Base-by-base conservation (phyloP, 2,797 vertebrate species). In the Siniperca scherzeri region DNA sequence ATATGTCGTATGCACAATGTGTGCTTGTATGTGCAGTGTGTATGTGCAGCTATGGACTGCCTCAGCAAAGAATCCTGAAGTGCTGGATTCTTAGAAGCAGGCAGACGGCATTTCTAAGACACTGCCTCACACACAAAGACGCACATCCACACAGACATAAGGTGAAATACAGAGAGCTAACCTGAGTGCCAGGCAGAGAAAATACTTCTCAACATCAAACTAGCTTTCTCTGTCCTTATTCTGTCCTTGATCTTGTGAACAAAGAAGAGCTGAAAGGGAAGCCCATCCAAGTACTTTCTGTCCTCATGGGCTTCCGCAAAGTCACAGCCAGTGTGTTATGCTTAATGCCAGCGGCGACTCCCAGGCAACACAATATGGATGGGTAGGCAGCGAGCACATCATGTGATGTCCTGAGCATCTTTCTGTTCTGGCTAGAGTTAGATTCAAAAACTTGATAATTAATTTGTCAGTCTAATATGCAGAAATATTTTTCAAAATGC, bases 211-310 rank as follows among this genome's bases (percentile, higher is more conserved):
- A 70, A 55, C 68, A 81, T 86, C 72, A 66, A 77, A 73, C 80
- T 1, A 27, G 70, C 77, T 56, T 71, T 70, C 33, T 57, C 74
- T 57, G 76, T 64, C 78, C 55, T 70, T 66, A 21, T 78, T 69
- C 66, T 61, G 70, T 79, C 46, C 65, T 88, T 89, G 74, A 86
- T 88, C 76, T 80, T 5, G 68, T 1, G 44, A 88, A 89, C 71
- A 91, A 88, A 90, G 86, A 78, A 0, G 42, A 80, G 73, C 80
- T 61, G 79, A 83, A 91, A 85, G 84, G 82, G 87, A 89, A 89
- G 80, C 72, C 83, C 76, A 17, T 90, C 88, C 87, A 77, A 91
- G 88, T 82, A 56, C 78, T 77, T 46, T 76, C 78, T 86, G 84
- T 91, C 77, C 83, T 86, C 70, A 4, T 79, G 66, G 13, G 82